Conservation (phyloP, 1,140 invertebrate species). For the Gonioctena quinquepunctata region DNA sequence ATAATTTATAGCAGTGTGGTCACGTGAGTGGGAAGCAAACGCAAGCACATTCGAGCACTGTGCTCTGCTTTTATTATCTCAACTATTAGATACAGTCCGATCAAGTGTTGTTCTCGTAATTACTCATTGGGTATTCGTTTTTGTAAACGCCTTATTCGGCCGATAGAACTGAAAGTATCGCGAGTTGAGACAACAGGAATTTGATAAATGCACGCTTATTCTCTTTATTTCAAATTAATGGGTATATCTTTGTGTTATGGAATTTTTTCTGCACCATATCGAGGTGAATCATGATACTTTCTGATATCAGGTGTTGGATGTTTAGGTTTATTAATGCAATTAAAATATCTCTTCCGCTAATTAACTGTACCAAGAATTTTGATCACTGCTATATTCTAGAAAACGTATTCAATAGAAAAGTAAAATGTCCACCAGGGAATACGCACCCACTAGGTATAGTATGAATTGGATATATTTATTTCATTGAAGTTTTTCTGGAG, state of each 20-base stretch:
- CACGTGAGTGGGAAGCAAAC: slow-evolving; percentile 42
- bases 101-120: neutral
- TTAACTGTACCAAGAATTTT: neutral
- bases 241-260: neutral
- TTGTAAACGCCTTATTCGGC: neutral
- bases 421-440: too few relatives aligned
- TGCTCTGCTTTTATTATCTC: slow-evolving; percentile 43
- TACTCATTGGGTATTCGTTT: neutral
- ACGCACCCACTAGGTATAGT: too few relatives aligned
- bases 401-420: too few relatives aligned
- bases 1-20: slow-evolving; percentile 44
- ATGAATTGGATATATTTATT: too few relatives aligned
- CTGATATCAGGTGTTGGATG: neutral
- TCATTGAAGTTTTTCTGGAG: too few relatives aligned
- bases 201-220: neutral
- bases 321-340: neutral
- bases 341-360: neutral
- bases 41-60: slow-evolving; percentile 4
- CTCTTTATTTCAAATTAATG: neutral
- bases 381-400: too few relatives aligned
- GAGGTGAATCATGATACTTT: neutral
- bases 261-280: neutral
- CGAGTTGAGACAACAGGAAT: neutral
- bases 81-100: slow-evolving; percentile 40
- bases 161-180: neutral